phyloP scores from a whole-genome alignment of 2,888 invertebrate species.

The Tetragnatha montana region DNA sequence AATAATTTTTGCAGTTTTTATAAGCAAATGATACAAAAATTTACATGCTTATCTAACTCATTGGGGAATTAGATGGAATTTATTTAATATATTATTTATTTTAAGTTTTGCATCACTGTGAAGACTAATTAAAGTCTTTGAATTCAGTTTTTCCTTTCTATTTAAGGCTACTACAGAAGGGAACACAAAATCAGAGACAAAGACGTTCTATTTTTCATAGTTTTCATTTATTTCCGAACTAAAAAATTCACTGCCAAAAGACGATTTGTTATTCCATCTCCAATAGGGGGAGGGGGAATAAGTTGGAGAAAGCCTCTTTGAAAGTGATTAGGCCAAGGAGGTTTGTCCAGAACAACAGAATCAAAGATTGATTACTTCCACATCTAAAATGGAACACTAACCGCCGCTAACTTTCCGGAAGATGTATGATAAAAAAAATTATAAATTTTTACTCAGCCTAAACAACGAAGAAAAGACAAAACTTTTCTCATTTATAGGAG shows the following conservation, averaged over 20 bases:
- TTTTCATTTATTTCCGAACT: background rate
- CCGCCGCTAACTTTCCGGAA: background rate
- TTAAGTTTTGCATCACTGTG: no score
- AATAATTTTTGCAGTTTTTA: no score
- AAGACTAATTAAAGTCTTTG: no score
- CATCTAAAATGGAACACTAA: background rate
- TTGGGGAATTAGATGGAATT: no score
- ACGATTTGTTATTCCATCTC: background rate
- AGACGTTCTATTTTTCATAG: background rate
- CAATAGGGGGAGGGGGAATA: background rate
- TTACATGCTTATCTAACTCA: no score
- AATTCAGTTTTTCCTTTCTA: no score
- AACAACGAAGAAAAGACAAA: background rate
- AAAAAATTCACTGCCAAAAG: background rate
- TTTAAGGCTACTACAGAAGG: background rate
- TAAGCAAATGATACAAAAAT: no score
- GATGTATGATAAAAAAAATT: background rate
- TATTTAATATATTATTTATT: no score
- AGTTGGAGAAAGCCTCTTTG: background rate
- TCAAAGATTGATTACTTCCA: background rate
- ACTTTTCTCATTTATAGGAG: slow-evolving; percentile 24
- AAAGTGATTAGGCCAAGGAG: background rate
- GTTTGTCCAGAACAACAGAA: background rate
- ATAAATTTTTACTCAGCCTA: background rate
- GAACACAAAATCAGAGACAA: background rate